These are phyloP conservation scores for Troides oblongomaculatus DNA, from an alignment of 2,888 invertebrate species.

Conservation along the genomic window DNA sequence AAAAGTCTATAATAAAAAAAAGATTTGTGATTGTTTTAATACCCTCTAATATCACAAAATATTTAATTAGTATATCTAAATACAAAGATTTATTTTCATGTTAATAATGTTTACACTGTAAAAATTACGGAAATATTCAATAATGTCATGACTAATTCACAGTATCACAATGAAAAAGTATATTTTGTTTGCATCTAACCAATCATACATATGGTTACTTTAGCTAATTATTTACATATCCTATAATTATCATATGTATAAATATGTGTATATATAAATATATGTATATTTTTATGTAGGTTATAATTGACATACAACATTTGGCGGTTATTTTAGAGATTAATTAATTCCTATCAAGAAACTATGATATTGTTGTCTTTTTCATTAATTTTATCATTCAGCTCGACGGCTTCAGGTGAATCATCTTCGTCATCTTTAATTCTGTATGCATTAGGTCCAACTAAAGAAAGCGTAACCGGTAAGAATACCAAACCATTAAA, in stretches of 20 bases:
- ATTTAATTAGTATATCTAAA: not conserved
- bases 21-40: not conserved
- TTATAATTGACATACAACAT: not conserved
- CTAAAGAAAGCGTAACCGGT: constrained; percentile 86
- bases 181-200: not conserved
- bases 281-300: not conserved
- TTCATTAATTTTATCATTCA: constrained; percentile 53
- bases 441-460: constrained; percentile 83
- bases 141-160: not conserved
- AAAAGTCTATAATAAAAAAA: not conserved
- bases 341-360: constrained; percentile 7
- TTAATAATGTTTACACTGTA: not conserved
- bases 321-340: not conserved
- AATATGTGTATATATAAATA: no score
- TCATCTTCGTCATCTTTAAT: constrained; percentile 41
- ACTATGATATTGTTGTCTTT: constrained; percentile 31
- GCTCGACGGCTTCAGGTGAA: constrained; percentile 55
- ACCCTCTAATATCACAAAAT: not conserved
- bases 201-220: not conserved
- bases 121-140: not conserved
- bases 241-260: not conserved
- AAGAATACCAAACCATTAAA: constrained; percentile 88
- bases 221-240: not conserved
- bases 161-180: constrained; percentile 1
- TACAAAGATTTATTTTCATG: not conserved